Evolutionary conservation across 2,113 vertebrate genomes (phyloP).

Genomic region (Bucco capensis): DNA sequence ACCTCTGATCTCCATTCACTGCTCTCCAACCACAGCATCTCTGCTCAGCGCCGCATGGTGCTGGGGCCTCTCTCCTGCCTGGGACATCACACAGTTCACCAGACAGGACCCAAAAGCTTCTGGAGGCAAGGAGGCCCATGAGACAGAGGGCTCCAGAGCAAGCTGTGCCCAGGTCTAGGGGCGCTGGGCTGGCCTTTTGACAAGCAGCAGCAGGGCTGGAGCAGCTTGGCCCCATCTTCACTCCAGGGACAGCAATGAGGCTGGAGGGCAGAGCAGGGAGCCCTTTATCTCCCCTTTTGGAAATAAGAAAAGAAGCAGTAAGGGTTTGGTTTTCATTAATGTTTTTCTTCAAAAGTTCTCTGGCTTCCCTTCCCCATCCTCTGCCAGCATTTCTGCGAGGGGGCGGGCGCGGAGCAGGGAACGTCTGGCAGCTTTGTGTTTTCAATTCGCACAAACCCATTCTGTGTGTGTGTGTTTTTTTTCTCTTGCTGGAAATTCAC

Average conservation of each 20-base stretch:
- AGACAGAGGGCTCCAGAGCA: background rate
- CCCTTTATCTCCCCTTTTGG: background rate
- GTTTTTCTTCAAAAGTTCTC: constrained; percentile 64
- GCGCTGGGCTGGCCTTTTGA: background rate
- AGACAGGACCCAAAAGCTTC: background rate
- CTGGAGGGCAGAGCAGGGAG: background rate
- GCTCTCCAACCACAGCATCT: background rate
- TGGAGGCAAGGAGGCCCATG: fast-evolving
- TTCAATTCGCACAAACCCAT: constrained; percentile 43
- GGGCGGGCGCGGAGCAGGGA: constrained; percentile 51
- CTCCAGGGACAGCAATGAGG: fast-evolving
- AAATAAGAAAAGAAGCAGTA: background rate
- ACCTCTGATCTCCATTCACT: background rate
- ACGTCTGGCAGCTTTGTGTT: constrained; percentile 67
- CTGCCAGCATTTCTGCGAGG: constrained; percentile 56
- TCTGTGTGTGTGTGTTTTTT: constrained; percentile 21
- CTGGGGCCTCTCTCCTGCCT: background rate
- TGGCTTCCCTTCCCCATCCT: constrained; percentile 24
- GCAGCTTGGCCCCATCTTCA: background rate
- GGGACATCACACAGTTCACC: background rate
- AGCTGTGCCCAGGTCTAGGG: fast-evolving
- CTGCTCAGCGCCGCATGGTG: background rate
- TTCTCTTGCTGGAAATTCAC: constrained; percentile 50
- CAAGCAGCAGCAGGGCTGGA: background rate
- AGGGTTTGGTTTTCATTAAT: constrained; percentile 47